Base-by-base conservation (phyloP, 2,888 invertebrate species). In the Trichopoda pennipes region DNA sequence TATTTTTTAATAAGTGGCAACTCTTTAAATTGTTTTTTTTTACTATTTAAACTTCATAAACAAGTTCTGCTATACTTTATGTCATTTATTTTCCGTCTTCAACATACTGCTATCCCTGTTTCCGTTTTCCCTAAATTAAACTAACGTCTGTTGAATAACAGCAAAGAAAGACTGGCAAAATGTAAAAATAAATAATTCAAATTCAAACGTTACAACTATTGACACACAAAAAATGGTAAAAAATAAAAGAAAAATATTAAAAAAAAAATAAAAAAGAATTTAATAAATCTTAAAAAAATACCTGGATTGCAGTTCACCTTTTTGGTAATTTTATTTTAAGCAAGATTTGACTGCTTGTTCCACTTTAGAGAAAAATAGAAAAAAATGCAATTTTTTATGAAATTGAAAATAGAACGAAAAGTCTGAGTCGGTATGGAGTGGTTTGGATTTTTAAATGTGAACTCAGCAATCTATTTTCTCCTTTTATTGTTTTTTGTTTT, bases 151-250 rank as follows among this genome's bases (percentile, higher is more conserved):
- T 21, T 35, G 60, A 19, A 75, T 56, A 51, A 16, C 51, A 55
- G 19, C 51, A 61, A 60, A 60, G 2, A 16, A 32, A 17, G 32
- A 2, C 17, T 63, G 32, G 6, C 19, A 12, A 38, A 38, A 38
- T 1, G 38, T 38, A 38, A 38, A 38, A 44, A 38, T 28, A 8
- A 56, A 35, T 23, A 53, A 0, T 75, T 56, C 44, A 64, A 74
- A 56, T 78, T 66, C 47, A 38, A 76, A 70, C 21, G 28, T 61
- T 28, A 28, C 28, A 28, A 28, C 7, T 81, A 81, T 76, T 81
- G 76, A 76, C 81, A 81, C 81, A 81, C 21, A 68, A 76, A 47
- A 66, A 53, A 42, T 55, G 17, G n/a, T 44, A 17, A 14, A 58
- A 74, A 61, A 66, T 61, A 58, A 17, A n/a, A n/a, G n/a, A n/a